Base-by-base conservation (phyloP, 2,113 vertebrate genomes). In the Propithecus coquereli region DNA sequence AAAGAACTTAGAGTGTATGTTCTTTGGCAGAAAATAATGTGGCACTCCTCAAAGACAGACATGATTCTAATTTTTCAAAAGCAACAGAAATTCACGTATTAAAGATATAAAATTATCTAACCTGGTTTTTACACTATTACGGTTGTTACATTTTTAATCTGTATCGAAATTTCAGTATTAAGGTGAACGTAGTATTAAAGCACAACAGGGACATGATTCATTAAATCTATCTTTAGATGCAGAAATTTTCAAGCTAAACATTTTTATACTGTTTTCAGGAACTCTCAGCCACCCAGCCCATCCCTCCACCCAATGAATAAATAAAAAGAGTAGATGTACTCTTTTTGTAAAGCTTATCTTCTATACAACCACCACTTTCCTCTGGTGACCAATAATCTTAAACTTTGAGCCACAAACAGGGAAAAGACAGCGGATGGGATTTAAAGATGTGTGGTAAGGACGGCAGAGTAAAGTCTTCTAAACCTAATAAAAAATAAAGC, bases 51-150 rank as follows among this genome's bases (percentile, higher is more conserved):
- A 57, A 70, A 83, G 63, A 76, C 0, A 77, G 43, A n/a, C 43
- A 50, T 34, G 54, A 91, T 57, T 84, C 50, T 84, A 87, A 79
- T 59, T 93, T 92, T 77, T 87, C 54, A 87, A 90, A 89, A 82
- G n/a, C 71, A 91, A 90, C 1, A 90, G 22, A 13, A 91, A 87
- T 52, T 88, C 92, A 91, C 27, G 40, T 34, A 52, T n/a, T 93
- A 83, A 57, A 92, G 27, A 77, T 52, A 23, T 18, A 90, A 93
- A 63, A 85, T 77, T 45, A 87, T 45, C n/a, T 45, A 87, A 87
- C 9, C 30, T 83, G 50, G 27, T 45, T 85, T 91, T 73, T 34
- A 95, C 10, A 80, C 71, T 77, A 84, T n/a, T 84, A 81, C 2
- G 17, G 11, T 32, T 37, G 85, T 68, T 73, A 80, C 23, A 76